Evolutionary conservation across 2,113 vertebrate species (phyloP).

Genomic region (Pteropus alecto): DNA sequence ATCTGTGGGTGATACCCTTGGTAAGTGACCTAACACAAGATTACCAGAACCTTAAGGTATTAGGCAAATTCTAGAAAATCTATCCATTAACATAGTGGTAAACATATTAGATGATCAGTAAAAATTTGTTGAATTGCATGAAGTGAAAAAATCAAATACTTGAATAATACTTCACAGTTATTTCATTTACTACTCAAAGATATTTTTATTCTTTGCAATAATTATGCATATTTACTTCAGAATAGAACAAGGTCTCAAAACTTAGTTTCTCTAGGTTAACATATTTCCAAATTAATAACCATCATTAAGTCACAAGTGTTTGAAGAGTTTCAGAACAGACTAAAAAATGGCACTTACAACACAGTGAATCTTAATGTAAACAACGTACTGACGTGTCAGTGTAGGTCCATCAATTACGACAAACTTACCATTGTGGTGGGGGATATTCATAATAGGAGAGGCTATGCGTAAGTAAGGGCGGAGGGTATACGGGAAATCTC

Average conservation of each 20-base stretch:
- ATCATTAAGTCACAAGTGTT: neutral
- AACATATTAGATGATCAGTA: neutral
- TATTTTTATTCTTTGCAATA: constrained; percentile 19
- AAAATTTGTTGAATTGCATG: neutral
- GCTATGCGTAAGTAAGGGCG: neutral
- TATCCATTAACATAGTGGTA: neutral
- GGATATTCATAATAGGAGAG: neutral
- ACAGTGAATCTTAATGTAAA: neutral
- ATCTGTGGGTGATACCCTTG: neutral
- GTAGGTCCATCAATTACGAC: neutral
- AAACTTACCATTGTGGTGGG: neutral
- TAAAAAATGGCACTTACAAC: neutral
- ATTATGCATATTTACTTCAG: neutral
- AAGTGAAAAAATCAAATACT: neutral
- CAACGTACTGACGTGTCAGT: neutral
- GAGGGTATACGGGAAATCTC: neutral
- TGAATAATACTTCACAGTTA: neutral
- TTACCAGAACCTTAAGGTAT: neutral
- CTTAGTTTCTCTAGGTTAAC: neutral
- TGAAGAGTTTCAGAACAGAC: constrained; percentile 2
- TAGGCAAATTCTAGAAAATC: neutral
- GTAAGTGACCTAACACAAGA: neutral
- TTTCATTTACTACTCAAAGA: neutral
- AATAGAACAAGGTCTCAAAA: neutral
- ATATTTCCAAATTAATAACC: constrained; percentile 5